phyloP scores from a whole-genome alignment of 2,888 invertebrate species.

The Coleophora flavipennella region DNA sequence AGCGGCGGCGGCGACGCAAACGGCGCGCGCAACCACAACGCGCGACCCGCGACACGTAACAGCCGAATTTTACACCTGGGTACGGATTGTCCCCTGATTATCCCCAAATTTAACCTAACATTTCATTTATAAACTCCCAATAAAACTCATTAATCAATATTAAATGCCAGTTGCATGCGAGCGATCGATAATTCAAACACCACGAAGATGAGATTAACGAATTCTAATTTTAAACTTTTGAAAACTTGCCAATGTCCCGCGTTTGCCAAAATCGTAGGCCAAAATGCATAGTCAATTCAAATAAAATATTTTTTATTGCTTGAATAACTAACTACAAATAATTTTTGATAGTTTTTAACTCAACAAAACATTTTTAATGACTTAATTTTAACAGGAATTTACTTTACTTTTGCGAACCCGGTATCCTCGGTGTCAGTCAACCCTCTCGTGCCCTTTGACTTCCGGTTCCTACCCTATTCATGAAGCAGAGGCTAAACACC shows the following conservation, averaged over 20 bases:
- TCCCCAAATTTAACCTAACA: background rate
- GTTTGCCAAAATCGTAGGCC: conserved; percentile 17
- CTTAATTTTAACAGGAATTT: no score
- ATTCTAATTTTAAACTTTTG: conserved; percentile 51
- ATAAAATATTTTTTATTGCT: background rate
- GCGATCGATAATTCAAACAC: conserved; percentile 5
- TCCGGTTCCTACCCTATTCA: conserved; percentile 1
- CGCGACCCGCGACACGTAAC: conserved; percentile 35
- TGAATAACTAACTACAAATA: background rate
- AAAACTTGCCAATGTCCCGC: conserved; percentile 41
- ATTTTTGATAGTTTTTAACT: no score
- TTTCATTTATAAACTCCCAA: conserved; percentile 2
- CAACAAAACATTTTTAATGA: background rate
- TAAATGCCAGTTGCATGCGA: conserved; percentile 12
- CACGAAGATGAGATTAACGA: conserved; percentile 18
- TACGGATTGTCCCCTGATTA: conserved; percentile 1
- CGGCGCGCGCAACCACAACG: conserved; percentile 52
- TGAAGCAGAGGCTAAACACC: background rate
- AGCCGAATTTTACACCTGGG: conserved; percentile 23
- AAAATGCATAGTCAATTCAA: background rate
- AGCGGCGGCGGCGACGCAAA: conserved; percentile 38
- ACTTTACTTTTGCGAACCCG: conserved; percentile 1
- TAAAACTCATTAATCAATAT: conserved; percentile 2
- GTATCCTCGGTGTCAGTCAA: no score
- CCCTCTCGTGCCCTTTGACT: conserved; percentile 1